Evolutionary conservation across 2,797 vertebrate genomes (phyloP).

Genomic region (Propithecus deckenii): DNA sequence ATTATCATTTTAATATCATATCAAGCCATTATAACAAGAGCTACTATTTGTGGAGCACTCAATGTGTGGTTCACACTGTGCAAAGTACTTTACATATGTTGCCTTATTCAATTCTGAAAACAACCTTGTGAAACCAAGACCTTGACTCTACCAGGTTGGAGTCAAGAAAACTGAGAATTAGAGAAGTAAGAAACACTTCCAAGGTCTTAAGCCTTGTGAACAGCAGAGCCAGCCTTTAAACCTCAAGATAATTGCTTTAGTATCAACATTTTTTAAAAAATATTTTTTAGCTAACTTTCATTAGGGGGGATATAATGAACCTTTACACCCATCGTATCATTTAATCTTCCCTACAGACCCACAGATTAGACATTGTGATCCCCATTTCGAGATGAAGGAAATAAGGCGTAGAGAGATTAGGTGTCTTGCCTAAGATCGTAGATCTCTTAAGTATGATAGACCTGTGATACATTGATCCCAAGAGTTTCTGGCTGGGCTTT

Average conservation of each 20-base stretch:
- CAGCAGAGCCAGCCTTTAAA: background rate
- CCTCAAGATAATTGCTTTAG: conserved; percentile 16
- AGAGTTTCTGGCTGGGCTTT: background rate
- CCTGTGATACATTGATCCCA: background rate
- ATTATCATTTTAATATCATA: background rate
- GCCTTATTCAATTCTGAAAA: background rate
- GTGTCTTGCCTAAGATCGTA: background rate
- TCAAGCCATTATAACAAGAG: background rate
- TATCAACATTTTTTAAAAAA: background rate
- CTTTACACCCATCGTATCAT: background rate
- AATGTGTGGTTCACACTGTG: background rate
- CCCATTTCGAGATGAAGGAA: background rate
- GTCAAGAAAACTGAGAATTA: background rate
- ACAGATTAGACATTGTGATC: background rate
- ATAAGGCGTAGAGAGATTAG: background rate
- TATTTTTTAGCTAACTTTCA: background rate
- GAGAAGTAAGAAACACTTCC: background rate
- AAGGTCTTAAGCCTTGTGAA: background rate
- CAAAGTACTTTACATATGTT: background rate
- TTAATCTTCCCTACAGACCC: background rate
- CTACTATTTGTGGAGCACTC: background rate
- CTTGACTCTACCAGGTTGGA: background rate
- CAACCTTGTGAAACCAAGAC: background rate
- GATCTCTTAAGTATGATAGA: background rate
- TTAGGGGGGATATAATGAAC: background rate